Percentiles rank a stretch among this genome's conserved stretches.
Evolutionary conservation across 2,888 invertebrate species (phyloP).

Genomic region (Portevinia maculata): DNA sequence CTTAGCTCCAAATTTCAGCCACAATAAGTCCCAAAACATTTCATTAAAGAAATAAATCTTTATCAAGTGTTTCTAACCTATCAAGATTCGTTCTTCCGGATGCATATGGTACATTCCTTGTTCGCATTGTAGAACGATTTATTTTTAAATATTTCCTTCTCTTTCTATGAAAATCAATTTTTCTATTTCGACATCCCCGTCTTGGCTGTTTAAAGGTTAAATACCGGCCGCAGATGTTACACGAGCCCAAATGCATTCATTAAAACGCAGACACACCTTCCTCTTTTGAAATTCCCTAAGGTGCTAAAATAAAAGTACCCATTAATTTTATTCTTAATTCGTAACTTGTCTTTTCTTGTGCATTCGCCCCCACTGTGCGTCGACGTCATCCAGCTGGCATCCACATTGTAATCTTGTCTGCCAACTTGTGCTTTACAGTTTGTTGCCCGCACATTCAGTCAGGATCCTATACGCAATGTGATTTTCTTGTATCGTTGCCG

Average conservation of each 20-base stretch:
- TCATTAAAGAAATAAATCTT: no score
- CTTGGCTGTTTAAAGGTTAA: background rate
- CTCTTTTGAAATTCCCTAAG: background rate
- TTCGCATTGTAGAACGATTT: no score
- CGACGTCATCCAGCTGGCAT: slow-evolving; percentile 13
- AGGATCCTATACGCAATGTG: slow-evolving; percentile 42
- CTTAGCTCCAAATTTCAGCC: no score
- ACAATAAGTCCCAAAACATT: no score
- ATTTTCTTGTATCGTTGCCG: slow-evolving; percentile 40
- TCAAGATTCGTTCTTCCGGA: no score
- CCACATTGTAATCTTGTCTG: slow-evolving; percentile 7
- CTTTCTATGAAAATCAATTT: no score
- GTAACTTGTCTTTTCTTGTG: slow-evolving; percentile 6
- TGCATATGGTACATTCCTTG: no score
- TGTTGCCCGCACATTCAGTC: slow-evolving; percentile 58
- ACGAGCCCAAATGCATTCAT: background rate
- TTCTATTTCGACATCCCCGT: background rate
- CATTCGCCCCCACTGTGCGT: slow-evolving; percentile 47
- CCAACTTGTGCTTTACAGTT: slow-evolving; percentile 51
- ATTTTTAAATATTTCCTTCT: background rate
- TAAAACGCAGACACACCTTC: background rate
- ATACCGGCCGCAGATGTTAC: background rate
- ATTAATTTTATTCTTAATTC: slow-evolving; percentile 11
- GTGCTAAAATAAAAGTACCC: background rate
- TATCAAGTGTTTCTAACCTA: no score